Base-by-base conservation (phyloP, 2,797 vertebrate genomes). In the Sebastes melanostomus region DNA sequence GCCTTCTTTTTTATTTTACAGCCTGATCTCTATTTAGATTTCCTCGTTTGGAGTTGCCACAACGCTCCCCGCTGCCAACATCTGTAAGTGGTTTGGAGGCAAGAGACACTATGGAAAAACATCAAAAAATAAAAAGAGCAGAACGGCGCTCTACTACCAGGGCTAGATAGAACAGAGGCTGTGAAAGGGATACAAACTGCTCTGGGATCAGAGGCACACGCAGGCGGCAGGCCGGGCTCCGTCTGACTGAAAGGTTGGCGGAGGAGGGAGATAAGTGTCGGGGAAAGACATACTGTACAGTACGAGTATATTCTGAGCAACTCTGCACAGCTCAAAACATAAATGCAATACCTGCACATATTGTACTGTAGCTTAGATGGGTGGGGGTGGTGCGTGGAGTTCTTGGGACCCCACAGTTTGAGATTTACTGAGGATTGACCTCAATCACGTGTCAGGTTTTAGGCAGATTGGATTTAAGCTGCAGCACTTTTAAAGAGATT, bases 51-150 rank as follows among this genome's bases (percentile, higher is more conserved):
- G 92, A 94, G 92, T 92, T 94, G 93, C 94, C 94, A 94, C 92
- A 93, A 92, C 78, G 82, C 81, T 92, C 92, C 85, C 88, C 8
- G 75, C 90, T 94, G 94, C 94, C 94, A 95, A 95, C 95, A 96
- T 96, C 95, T 96, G 96, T 89, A 92, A 95, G 90, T 92, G 92
- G 90, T 95, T 95, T 95, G 89, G 89, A 94, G 90, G 89, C 89
- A 83, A 90, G 90, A 95, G 91, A 93, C 93, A 92, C 88, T 88
- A 91, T 92, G 91, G 92, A 94, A 94, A 92, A 94, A 92, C 83
- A 89, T 88, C 76, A 87, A 89, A 92, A 91, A 78, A 82, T 52
- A 85, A 88, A 87, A 87, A 75, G 68, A 88, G 82, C 85, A 88
- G 84, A 87, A 81, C 82, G 66, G 88, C 69, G 59, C 85, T 91